These are phyloP conservation scores for Agelaius tricolor DNA, from an alignment of 2,113 vertebrate genomes.

Conservation along the genomic window DNA sequence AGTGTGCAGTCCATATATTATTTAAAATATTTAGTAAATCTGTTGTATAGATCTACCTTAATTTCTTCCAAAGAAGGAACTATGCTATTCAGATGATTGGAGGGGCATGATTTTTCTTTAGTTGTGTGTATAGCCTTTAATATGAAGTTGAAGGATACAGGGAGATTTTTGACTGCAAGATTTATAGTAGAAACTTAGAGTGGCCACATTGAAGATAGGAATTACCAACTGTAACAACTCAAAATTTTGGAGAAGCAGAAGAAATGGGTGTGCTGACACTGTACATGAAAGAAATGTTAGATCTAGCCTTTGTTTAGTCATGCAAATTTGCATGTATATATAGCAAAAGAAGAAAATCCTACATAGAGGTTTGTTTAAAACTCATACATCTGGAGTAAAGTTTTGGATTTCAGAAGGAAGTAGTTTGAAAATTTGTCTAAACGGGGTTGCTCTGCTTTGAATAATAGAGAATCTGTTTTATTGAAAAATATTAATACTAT, in stretches of 20 bases:
- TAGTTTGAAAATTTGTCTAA: not conserved
- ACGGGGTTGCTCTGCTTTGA: not conserved
- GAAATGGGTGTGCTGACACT: not conserved
- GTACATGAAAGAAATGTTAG: not conserved
- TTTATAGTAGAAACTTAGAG: not conserved
- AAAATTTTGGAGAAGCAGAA: not conserved
- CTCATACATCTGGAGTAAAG: not conserved
- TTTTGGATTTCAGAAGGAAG: not conserved
- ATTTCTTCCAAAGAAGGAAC: not conserved
- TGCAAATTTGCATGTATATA: not conserved
- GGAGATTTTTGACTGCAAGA: not conserved
- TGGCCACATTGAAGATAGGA: not conserved
- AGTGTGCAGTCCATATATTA: not conserved
- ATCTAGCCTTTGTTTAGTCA: not conserved
- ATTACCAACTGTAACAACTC: not conserved
- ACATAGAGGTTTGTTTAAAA: not conserved
- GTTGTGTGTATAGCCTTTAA: not conserved
- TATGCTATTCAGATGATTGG: not conserved
- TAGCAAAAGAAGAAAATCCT: not conserved
- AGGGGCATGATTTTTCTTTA: not conserved
- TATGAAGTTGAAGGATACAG: not conserved
- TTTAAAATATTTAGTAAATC: not conserved
- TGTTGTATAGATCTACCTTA: not conserved
- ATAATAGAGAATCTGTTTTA: not conserved
- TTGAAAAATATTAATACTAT: not conserved